Evolutionary conservation across 2,113 vertebrate species (phyloP), one percentile per base, ranked within the genome.

Genomic region (Pangasianodon hypophthalmus): DNA sequence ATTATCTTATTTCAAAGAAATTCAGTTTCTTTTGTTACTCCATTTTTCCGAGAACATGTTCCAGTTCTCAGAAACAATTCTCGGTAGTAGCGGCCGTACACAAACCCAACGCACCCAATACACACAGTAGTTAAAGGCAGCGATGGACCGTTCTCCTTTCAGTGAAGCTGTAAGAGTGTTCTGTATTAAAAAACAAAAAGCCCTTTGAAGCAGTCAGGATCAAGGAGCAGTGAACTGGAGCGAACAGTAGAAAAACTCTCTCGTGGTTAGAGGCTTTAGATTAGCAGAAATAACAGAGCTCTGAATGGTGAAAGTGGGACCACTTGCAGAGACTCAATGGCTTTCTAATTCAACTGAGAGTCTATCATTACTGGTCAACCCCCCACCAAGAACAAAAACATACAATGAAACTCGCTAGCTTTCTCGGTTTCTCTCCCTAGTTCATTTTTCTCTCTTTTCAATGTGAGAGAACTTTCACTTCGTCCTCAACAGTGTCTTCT

Each of bases 211-310:
- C 32, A 0, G 8, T 44, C 37, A 13, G 44, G 56, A 41, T 37
- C 56, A 11, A 37, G 1, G 26, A 11, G 19, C 48, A 37, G 85
- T 18, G 24, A 60, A 83, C 6, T 26, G 46, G 29, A 85, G 11
- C 14, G 80, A 73, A 37, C 6, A 82, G 84, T 87, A 54, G 91
- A 75, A 88, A 58, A 73, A 82, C 81, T 56, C 52, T 84, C 87
- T 86, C 81, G 48, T 58, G 83, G 89, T 92, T 88, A 37, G 85
- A 90, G 91, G 88, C 75, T n/a, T 24, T 46, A 48, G 89, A 93
- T 91, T 93, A 92, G 64, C 88, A 62, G 64, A 87, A 93, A 93
- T 92, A 88, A 92, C 89, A 90, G 86, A 3, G 85, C 89, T 88
- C 67, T 58, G 80, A 89, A 77, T 50, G 83, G 62, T 84, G 64